Evolutionary conservation across 2,797 vertebrate genomes (phyloP), one percentile per base, ranked within the genome.

Genomic region (Oreortyx pictus): DNA sequence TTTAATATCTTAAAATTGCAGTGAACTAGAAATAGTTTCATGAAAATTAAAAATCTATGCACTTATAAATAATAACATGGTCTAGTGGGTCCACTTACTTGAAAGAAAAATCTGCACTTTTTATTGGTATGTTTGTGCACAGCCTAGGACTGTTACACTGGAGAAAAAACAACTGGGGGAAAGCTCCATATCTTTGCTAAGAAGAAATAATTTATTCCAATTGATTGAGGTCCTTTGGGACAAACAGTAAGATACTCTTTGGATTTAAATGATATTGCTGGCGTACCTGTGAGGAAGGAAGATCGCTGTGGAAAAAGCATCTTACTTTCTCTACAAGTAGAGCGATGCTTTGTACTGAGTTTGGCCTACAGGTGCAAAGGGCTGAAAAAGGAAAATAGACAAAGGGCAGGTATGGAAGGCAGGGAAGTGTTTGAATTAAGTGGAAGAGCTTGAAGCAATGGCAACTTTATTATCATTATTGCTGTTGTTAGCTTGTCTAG

Each of bases 31-130:
- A 90, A 72, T 15, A 33, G 9, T 35, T 39, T n/a, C 49, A 54
- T 13, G 16, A 57, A 35, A 33, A 39, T 6, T 0, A 0, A 35
- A 35, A 52, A 76, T 6, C 49, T 2, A 46, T 3, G 22, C 16
- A 44, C 2, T 54, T 27, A 54, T 20, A 75, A 71, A 56, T 14
- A 37, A 11, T 9, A 88, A 27, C 46, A 73, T 2, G 22, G 56
- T 23, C 66, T 83, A 82, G 79, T 39, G 29, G 31, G 77, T 72
- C 85, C 3, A 46, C 41, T 64, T 54, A 71, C n/a, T 24, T 60
- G 73, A 39, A 81, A 22, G 73, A 77, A 33, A 27, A 71, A 47
- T 15, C 50, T 57, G n/a, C 22, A 65, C 20, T 57, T 7, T 14
- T 59, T 87, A 37, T 47, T 60, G 39, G 20, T 39, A 15, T 46